phyloP scores from a whole-genome alignment of 2,797 vertebrate species.

The Malacoraja senta region DNA sequence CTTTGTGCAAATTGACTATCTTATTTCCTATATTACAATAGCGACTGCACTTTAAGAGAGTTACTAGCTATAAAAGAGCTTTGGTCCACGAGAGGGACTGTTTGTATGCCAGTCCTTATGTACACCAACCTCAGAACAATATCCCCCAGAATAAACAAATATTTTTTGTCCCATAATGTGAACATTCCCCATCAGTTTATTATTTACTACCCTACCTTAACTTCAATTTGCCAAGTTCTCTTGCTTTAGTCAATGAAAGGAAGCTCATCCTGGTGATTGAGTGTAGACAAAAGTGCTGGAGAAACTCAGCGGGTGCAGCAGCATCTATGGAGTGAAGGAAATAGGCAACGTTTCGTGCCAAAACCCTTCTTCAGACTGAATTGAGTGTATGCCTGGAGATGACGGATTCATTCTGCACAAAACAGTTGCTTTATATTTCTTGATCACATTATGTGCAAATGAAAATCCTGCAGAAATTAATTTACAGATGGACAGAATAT shows the following conservation, averaged over 20 bases:
- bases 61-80: no score
- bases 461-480: background rate
- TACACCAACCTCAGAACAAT: background rate
- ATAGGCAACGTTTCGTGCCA: no score
- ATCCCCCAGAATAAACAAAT: background rate
- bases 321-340: no score
- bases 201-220: background rate
- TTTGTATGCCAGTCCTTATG: background rate
- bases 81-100: no score
- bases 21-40: no score
- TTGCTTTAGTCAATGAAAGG: background rate
- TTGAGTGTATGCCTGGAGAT: background rate
- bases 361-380: no score
- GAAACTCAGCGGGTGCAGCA: no score
- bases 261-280: background rate
- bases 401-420: background rate
- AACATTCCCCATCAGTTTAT: background rate
- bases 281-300: no score
- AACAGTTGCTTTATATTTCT: background rate
- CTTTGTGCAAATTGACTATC: no score
- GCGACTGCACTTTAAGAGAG: no score
- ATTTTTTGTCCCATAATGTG: background rate
- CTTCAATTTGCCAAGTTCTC: background rate
- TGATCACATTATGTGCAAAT: background rate
- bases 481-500: background rate